Percentiles rank a stretch among this genome's conserved stretches.
phyloP scores from a whole-genome alignment of 2,113 vertebrate species.

The Colossoma macropomum region DNA sequence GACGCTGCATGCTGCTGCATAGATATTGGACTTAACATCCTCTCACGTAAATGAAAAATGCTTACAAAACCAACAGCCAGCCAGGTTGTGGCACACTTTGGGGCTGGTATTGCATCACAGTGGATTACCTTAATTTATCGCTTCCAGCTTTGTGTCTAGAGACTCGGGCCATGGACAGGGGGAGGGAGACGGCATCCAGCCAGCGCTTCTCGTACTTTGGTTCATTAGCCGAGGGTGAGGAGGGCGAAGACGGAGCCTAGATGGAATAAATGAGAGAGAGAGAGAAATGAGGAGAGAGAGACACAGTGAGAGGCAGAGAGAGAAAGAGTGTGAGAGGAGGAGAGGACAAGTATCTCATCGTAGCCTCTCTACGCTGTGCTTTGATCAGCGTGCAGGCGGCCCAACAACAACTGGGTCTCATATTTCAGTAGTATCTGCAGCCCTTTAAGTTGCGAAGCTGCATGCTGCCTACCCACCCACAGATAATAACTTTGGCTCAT shows the following conservation, averaged over 20 bases:
- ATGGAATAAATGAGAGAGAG: conserved; percentile 72
- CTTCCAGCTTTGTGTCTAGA: conserved; percentile 87
- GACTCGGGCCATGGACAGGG: conserved; percentile 90
- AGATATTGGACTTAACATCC: conserved; percentile 74
- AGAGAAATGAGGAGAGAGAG: background rate
- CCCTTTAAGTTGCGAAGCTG: conserved; percentile 7
- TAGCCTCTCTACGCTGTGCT: conserved; percentile 45
- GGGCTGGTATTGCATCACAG: conserved; percentile 60
- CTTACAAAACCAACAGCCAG: conserved; percentile 58
- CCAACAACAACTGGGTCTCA: conserved; percentile 40
- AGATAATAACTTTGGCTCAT: conserved; percentile 38
- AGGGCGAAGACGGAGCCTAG: conserved; percentile 87
- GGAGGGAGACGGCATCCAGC: conserved; percentile 87
- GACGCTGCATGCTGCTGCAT: conserved; percentile 73
- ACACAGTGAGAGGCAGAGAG: background rate
- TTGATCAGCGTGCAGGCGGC: conserved; percentile 53
- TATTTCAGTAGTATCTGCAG: conserved; percentile 14
- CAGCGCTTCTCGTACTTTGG: conserved; percentile 94
- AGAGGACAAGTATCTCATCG: conserved; percentile 56
- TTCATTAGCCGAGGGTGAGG: conserved; percentile 87
- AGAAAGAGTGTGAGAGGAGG: conserved; percentile 42
- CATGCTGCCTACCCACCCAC: conserved; percentile 10
- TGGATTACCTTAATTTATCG: conserved; percentile 87
- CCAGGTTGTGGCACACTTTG: conserved; percentile 53
- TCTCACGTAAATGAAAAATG: conserved; percentile 65